A percentile compares a stretch with the other conserved stretches of the same genome.
Evolutionary conservation across 2,113 vertebrate genomes (phyloP).

Genomic region (Ibidorhyncha struthersii): DNA sequence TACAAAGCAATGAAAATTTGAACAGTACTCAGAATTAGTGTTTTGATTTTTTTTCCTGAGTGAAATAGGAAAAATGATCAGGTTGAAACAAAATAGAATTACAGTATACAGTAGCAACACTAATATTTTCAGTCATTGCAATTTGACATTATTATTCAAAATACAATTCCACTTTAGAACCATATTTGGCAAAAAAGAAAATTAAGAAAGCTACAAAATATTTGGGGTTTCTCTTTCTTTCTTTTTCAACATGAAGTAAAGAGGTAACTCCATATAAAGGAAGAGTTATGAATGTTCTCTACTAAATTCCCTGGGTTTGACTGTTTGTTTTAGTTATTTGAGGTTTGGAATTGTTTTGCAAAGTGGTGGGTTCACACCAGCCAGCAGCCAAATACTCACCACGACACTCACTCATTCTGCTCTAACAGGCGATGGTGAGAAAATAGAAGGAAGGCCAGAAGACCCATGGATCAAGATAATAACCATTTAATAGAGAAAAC

Average conservation of each 20-base stretch:
- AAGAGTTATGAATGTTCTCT: not conserved
- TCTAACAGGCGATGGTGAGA: rapidly evolving
- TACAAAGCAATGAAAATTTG: not conserved
- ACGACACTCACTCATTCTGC: not conserved
- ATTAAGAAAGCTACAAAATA: not conserved
- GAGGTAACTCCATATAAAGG: not conserved
- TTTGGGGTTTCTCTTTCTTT: not conserved
- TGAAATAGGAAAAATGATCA: not conserved
- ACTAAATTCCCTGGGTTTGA: not conserved
- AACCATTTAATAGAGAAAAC: not conserved
- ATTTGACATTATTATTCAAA: not conserved
- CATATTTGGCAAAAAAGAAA: not conserved
- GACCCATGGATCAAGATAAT: not conserved
- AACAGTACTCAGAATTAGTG: not conserved
- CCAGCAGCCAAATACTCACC: not conserved
- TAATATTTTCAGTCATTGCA: not conserved
- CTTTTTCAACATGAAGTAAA: not conserved
- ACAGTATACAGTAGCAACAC: not conserved
- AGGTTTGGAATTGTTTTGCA: not conserved
- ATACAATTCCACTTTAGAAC: not conserved
- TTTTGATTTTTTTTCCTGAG: not conserved
- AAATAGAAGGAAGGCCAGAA: not conserved
- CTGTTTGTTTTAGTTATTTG: not conserved
- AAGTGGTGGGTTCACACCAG: not conserved
- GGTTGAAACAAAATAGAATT: not conserved